Evolutionary conservation across 2,797 vertebrate species (phyloP), one percentile per base, ranked within the genome.

Genomic region (Hoplostethus atlanticus): DNA sequence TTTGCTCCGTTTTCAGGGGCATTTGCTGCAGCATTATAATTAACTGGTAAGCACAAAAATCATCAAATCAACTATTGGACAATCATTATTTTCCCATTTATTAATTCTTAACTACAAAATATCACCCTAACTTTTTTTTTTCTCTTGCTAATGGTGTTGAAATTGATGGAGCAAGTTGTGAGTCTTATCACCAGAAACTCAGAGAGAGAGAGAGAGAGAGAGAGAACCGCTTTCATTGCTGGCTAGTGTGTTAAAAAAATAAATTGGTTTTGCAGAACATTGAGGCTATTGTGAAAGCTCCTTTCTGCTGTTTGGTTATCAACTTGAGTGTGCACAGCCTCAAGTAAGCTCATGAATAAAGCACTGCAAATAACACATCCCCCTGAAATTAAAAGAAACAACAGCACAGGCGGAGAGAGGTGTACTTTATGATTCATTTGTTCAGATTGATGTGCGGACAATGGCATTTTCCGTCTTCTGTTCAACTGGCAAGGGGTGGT

Each of bases 341-440:
- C 5, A 16, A 61, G 60, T 56, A n/a, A 40, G 51, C 70, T 71
- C 64, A 57, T 68, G 57, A 80, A 76, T 59, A 66, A 70, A 60
- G 58, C 25, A 48, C 50, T 56, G 57, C 59, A 34, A 64, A 36
- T 46, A 51, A 71, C 21, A 63, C 34, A 71, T 66, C 21, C 21
- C 21, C 30, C 55, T 62, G 60, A 79, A 62, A 34, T 31, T 12
- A n/a, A 31, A 44, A 12, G 25, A 66, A 31, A 56, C 55, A 47
- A 57, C 50, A 36, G 50, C 58, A 68, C 30, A 25, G 38, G 47
- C n/a, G 40, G 64, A 44, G 51, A 64, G 52, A 21, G 36, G 51
- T 54, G 53, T 74, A 61, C 61, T 25, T 56, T 68, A 56, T 59
- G 17, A 55, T 68, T 71, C 15, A 76, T 76, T 71, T 64, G 52